These are phyloP conservation scores for Peromyscus californicus DNA, from an alignment of 2,113 vertebrate species.

Conservation along the genomic window DNA sequence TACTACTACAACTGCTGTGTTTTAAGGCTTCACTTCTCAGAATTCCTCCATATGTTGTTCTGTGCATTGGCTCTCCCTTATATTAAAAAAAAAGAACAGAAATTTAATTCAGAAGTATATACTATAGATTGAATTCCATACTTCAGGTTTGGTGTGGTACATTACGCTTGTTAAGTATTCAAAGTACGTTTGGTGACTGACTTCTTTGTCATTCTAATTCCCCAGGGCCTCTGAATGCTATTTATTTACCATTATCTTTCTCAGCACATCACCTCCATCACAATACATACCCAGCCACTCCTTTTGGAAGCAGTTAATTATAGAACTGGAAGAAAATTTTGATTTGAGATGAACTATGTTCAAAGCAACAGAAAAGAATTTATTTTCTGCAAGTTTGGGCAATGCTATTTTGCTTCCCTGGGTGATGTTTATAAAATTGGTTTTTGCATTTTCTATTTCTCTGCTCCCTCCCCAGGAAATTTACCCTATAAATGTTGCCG, in stretches of 20 bases:
- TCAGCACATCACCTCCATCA: neutral
- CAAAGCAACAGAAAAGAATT: neutral
- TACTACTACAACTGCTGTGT: neutral
- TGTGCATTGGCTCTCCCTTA: neutral
- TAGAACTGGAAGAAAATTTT: conserved; percentile 3
- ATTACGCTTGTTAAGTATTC: neutral
- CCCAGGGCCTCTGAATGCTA: neutral
- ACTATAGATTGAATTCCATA: neutral
- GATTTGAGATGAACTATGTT: neutral
- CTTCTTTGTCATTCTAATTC: neutral
- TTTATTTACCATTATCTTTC: neutral
- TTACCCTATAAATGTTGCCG: conserved; percentile 67
- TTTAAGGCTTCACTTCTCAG: neutral
- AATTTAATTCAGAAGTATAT: neutral
- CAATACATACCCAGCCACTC: neutral
- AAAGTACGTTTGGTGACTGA: neutral
- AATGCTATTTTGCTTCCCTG: conserved; percentile 23
- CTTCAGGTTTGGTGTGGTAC: neutral
- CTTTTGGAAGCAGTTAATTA: conserved; percentile 26
- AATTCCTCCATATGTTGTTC: neutral
- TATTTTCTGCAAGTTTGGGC: neutral
- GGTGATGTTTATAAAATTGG: conserved; percentile 58
- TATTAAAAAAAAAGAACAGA: neutral
- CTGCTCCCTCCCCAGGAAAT: conserved; percentile 59
- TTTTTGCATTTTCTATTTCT: conserved; percentile 58